A percentile compares a stretch with the other conserved stretches of the same genome.
These are phyloP conservation scores for Hipposideros armiger DNA, from an alignment of 2,113 vertebrate genomes.

Conservation along the genomic window DNA sequence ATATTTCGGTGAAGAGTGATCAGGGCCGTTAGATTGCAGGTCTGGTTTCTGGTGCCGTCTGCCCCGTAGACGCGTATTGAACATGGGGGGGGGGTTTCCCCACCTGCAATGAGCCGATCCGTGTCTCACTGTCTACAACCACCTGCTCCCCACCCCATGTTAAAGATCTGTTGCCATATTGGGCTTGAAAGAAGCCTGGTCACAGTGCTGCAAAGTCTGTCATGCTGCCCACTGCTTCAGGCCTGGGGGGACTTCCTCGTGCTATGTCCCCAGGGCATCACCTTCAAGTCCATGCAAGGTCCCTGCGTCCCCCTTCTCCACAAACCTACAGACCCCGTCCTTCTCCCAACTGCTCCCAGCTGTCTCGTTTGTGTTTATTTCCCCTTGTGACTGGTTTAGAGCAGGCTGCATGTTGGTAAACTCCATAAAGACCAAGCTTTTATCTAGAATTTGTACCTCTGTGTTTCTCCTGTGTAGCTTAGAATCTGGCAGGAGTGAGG, in stretches of 20 bases:
- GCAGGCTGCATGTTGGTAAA: background rate
- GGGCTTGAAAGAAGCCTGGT: background rate
- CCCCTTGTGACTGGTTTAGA: accelerated
- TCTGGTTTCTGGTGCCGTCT: background rate
- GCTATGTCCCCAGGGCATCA: too few relatives aligned
- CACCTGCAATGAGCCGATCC: background rate
- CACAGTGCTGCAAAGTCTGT: background rate
- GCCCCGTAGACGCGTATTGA: too few relatives aligned
- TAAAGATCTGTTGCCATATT: accelerated
- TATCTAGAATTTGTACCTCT: background rate
- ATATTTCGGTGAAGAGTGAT: accelerated
- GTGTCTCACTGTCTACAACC: background rate
- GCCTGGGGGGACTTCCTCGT: too few relatives aligned
- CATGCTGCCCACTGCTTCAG: accelerated
- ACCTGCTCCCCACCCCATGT: background rate
- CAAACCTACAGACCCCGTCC: accelerated
- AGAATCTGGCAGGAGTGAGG: background rate
- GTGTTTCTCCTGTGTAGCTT: background rate
- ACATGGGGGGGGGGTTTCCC: background rate
- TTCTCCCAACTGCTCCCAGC: background rate
- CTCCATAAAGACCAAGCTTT: background rate
- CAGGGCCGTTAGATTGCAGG: background rate
- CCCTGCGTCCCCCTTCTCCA: background rate
- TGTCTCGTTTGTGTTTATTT: background rate
- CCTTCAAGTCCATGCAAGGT: too few relatives aligned